Conservation (phyloP, 2,888 invertebrate species). For the Acheta domesticus region DNA sequence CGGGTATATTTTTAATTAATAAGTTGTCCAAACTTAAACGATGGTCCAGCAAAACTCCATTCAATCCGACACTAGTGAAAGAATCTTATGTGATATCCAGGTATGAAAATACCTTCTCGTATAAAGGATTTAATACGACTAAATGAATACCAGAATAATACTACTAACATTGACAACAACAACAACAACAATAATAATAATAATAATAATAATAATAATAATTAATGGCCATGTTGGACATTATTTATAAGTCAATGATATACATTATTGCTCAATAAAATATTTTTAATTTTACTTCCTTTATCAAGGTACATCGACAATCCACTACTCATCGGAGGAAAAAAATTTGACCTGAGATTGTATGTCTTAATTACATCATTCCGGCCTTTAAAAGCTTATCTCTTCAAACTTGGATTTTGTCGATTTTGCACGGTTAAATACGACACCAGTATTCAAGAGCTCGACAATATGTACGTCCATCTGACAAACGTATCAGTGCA, state of each 20-base stretch:
- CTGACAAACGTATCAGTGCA: constrained; percentile 97
- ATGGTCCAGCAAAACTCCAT: constrained; percentile 82
- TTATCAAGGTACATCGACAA: constrained; percentile 78
- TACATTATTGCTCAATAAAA: no score
- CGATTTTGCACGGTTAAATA: constrained; percentile 96
- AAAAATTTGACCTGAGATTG: constrained; percentile 90
- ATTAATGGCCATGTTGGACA: no score
- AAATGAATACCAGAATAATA: no score
- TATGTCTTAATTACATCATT: constrained; percentile 93
- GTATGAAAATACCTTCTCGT: constrained; percentile 44
- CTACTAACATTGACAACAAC: no score
- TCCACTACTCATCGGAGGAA: constrained; percentile 90
- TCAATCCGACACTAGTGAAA: constrained; percentile 79
- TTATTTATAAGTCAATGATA: no score
- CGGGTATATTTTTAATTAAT: constrained; percentile 94
- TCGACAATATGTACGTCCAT: constrained; percentile 92
- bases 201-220: no score
- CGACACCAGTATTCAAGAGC: constrained; percentile 79
- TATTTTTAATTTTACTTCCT: no score
- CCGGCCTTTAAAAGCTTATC: constrained; percentile 87
- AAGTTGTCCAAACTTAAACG: constrained; percentile 89
- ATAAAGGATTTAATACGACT: no score
- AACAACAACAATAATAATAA: no score
- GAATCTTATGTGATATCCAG: constrained; percentile 95
- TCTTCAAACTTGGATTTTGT: constrained; percentile 90